Evolutionary conservation across 2,797 vertebrate genomes (phyloP).

Genomic region (Sphenopsis melanotis): DNA sequence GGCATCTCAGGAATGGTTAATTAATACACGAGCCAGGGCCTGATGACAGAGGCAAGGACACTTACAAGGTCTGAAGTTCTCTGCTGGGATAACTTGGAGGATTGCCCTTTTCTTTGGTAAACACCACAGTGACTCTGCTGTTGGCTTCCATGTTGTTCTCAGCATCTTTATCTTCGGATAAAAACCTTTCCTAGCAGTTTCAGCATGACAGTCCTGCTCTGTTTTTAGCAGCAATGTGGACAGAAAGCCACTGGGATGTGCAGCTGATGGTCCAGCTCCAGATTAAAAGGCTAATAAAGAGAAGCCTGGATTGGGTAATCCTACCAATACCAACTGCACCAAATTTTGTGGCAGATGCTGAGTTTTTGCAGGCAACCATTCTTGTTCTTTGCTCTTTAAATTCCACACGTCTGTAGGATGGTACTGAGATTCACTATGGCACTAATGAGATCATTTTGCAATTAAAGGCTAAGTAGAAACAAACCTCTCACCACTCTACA

Average conservation of each 20-base stretch:
- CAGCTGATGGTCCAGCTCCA: neutral
- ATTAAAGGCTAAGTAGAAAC: conserved; percentile 63
- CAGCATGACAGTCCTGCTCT: neutral
- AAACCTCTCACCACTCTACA: conserved; percentile 37
- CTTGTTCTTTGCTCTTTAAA: neutral
- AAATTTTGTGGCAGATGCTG: neutral
- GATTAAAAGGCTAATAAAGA: neutral
- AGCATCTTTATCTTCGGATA: neutral
- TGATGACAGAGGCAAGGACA: neutral
- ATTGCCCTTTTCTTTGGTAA: neutral
- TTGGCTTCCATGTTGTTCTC: neutral
- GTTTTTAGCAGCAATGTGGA: neutral
- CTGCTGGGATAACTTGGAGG: neutral
- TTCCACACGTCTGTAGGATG: neutral
- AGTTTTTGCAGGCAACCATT: neutral
- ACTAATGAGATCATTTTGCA: conserved; percentile 65
- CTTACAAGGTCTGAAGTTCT: neutral
- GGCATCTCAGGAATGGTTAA: neutral
- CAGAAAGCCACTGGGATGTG: neutral
- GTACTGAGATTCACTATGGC: neutral
- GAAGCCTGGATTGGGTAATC: neutral
- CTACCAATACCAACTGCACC: neutral
- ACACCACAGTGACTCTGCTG: neutral
- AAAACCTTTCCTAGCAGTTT: neutral
- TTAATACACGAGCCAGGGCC: neutral